phyloP scores from a whole-genome alignment of 2,113 vertebrate genomes.

The Camelus bactrianus region DNA sequence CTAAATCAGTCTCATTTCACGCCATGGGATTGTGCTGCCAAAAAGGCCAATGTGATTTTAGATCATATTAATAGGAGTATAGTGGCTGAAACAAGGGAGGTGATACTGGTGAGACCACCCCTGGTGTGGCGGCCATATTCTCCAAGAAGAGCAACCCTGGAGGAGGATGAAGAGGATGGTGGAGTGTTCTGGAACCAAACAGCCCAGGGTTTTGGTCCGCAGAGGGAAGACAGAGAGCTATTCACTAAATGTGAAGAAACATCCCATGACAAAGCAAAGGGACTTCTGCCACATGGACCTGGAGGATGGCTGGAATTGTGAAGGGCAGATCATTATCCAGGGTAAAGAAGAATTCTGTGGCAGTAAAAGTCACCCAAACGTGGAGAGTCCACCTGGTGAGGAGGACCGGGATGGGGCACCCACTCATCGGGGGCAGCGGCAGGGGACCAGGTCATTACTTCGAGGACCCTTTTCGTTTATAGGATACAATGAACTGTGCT shows the following conservation, averaged over 20 bases:
- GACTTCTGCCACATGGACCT: not conserved
- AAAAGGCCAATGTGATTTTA: not conserved
- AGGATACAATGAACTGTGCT: not conserved
- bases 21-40: too few species aligned
- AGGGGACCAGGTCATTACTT: fast-evolving
- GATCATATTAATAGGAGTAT: not conserved
- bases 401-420: fast-evolving
- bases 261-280: not conserved
- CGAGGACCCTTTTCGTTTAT: not conserved
- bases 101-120: fast-evolving
- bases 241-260: fast-evolving
- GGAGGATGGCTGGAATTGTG: not conserved
- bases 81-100: not conserved
- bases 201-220: not conserved
- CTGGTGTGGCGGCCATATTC: fast-evolving
- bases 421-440: too few species aligned
- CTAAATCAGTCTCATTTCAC: not conserved
- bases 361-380: fast-evolving
- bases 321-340: not conserved
- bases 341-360: too few species aligned
- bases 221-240: not conserved
- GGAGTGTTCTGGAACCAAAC: not conserved
- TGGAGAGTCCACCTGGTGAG: not conserved
- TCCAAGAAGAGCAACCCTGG: not conserved
- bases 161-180: fast-evolving